Percentiles rank a stretch among this genome's conserved stretches.
Evolutionary conservation across 2,888 invertebrate species (phyloP).

Genomic region (Perdita meconis): DNA sequence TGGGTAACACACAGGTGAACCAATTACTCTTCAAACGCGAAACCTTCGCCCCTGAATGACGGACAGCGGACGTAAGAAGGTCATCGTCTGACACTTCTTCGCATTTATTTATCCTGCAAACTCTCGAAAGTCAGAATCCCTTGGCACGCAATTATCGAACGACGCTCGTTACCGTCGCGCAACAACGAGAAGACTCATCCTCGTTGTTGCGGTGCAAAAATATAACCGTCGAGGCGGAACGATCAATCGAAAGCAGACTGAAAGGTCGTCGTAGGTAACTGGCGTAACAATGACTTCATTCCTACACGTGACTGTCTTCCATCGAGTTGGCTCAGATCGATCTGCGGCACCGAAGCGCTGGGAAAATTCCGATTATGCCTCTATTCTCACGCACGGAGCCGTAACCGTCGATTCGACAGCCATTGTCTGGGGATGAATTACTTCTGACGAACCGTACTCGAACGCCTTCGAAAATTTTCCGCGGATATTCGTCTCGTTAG

Average conservation of each 20-base stretch:
- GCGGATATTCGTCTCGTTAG: background rate
- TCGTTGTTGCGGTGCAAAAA: background rate
- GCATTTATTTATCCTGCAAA: background rate
- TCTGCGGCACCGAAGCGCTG: too few species aligned
- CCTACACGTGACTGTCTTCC: background rate
- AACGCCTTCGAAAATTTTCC: slow-evolving; percentile 21
- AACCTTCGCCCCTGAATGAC: background rate
- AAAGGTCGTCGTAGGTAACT: background rate
- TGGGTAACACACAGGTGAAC: background rate
- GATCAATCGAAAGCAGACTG: background rate
- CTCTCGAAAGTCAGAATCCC: background rate
- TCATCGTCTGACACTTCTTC: background rate
- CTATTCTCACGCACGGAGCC: background rate
- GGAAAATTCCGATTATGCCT: background rate
- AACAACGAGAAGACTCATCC: background rate
- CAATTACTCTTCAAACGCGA: background rate
- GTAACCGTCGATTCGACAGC: slow-evolving; percentile 30
- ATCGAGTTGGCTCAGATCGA: background rate
- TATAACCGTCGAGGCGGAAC: background rate
- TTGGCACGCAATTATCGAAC: background rate
- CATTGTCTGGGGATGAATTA: slow-evolving; percentile 41
- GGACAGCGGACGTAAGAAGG: background rate
- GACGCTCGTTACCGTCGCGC: background rate
- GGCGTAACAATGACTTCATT: background rate
- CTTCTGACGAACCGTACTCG: slow-evolving; percentile 12